A percentile compares a stretch with the other conserved stretches of the same genome.
Evolutionary conservation across 2,113 vertebrate species (phyloP).

Genomic region (Corvus moneduloides): DNA sequence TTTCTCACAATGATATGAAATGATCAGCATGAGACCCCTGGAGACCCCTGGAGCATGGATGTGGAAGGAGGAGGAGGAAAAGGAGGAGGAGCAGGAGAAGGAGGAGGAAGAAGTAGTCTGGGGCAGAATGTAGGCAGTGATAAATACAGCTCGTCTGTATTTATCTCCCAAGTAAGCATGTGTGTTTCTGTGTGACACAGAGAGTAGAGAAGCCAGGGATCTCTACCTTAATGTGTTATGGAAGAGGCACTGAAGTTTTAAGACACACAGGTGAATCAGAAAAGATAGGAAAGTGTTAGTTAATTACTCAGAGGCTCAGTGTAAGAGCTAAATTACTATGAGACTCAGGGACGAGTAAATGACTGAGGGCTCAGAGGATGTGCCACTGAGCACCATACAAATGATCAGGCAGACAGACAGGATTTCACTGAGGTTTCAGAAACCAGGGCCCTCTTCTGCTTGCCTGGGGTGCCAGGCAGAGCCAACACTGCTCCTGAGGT

Average conservation of each 20-base stretch:
- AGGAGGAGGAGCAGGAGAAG: neutral
- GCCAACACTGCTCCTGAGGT: neutral
- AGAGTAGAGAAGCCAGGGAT: neutral
- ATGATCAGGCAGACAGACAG: neutral
- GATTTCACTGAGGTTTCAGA: neutral
- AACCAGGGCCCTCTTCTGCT: neutral
- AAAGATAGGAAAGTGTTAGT: neutral
- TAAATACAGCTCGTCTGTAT: neutral
- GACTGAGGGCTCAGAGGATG: neutral
- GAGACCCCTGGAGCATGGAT: neutral
- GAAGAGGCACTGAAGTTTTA: neutral
- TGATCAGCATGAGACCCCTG: neutral
- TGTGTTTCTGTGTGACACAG: neutral
- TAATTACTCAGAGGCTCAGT: neutral
- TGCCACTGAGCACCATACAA: neutral
- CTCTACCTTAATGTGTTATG: neutral
- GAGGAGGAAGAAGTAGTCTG: fast-evolving
- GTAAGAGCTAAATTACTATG: neutral
- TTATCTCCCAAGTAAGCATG: neutral
- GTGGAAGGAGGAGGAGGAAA: no score
- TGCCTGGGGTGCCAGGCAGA: neutral
- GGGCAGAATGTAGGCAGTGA: neutral
- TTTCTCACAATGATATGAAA: neutral
- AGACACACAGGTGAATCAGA: neutral
- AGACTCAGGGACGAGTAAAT: neutral